Evolutionary conservation across 2,113 vertebrate species (phyloP), one percentile per base, ranked within the genome.

Genomic region (Psammodynastes pulverulentus): DNA sequence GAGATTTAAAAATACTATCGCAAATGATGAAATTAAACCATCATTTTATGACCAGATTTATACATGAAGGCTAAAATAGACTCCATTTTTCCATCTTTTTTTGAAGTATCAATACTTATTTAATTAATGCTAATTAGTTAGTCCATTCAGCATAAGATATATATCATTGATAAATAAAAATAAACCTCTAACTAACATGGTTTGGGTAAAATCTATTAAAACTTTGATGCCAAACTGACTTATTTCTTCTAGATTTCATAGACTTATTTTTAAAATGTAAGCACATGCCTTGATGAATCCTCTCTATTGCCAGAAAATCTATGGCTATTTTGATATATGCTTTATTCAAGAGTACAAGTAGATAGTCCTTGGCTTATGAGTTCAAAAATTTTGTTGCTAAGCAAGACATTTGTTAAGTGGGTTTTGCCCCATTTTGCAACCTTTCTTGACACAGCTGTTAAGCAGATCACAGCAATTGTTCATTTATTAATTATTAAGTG

Each of bases 1-100:
- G 90, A 56, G 56, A 89, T 94, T 58, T 45, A 48, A 92, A 46
- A 91, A 91, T 72, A 52, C 62, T 93, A 89, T 94, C 53, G 91
- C 84, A 51, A 91, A 29, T 4, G 90, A 96, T 96, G 92, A 94
- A 91, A 94, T 91, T 21, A 86, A n/a, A 7, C 39, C 92, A 92
- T 62, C 58, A 91, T 92, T 92, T 95, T 90, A 91, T 90, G 95
- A 91, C 79, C 79, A 91, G 58, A n/a, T 92, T 72, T 91, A 84
- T 67, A 53, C 93, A 87, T 56, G 58, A 58, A 56, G 67, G 92
- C 90, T 94, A 89, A 58, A 93, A 93, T 92, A 94, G 93, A 91
- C 93, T 93, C 95, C 94, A 93, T 49, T 95, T 46, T 95, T 39
- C 34, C 23, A 29, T 92, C 46, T 48, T 90, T 93, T 87, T 90